Evolutionary conservation across 64 coral and sea anemone species (phyloP).

Genomic region (Stylophora pistillata): DNA sequence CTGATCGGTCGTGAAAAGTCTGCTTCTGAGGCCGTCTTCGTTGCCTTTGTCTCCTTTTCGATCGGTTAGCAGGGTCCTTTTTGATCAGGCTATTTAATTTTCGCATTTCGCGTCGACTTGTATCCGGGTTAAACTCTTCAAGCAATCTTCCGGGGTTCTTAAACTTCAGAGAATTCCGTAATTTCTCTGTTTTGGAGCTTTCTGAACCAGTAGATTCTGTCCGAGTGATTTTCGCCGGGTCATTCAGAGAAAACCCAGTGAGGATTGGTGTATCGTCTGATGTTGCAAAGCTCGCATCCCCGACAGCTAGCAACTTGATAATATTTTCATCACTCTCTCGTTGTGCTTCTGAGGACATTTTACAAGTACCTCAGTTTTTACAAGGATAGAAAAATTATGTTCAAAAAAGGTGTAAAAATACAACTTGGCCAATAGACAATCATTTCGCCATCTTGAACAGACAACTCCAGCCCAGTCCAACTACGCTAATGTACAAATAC

Average conservation of each 20-base stretch:
- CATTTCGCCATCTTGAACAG: not conserved
- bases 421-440: not conserved
- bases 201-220: slow-evolving; percentile 43
- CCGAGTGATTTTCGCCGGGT: slow-evolving; percentile 17
- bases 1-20: slow-evolving; percentile 76
- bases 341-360: not conserved
- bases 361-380: not conserved
- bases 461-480: not conserved
- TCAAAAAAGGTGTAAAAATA: too few relatives aligned
- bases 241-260: slow-evolving; percentile 25
- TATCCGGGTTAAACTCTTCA: slow-evolving; percentile 90
- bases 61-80: not conserved
- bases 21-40: slow-evolving; percentile 56
- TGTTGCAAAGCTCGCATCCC: slow-evolving; percentile 2
- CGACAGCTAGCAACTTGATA: not conserved
- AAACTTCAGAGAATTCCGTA: slow-evolving; percentile 84
- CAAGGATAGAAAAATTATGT: too few relatives aligned
- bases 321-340: slow-evolving; percentile 17
- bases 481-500: not conserved
- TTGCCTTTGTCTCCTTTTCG: slow-evolving; percentile 34
- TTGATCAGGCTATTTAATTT: slow-evolving; percentile 73
- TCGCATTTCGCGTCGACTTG: slow-evolving; percentile 85
- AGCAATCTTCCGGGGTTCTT: slow-evolving; percentile 88
- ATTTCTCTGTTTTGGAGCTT: slow-evolving; percentile 77
- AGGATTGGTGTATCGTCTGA: slow-evolving; percentile 12